These are phyloP conservation scores for Caiman crocodilus DNA, from an alignment of 2,797 vertebrate species.

Conservation along the genomic window DNA sequence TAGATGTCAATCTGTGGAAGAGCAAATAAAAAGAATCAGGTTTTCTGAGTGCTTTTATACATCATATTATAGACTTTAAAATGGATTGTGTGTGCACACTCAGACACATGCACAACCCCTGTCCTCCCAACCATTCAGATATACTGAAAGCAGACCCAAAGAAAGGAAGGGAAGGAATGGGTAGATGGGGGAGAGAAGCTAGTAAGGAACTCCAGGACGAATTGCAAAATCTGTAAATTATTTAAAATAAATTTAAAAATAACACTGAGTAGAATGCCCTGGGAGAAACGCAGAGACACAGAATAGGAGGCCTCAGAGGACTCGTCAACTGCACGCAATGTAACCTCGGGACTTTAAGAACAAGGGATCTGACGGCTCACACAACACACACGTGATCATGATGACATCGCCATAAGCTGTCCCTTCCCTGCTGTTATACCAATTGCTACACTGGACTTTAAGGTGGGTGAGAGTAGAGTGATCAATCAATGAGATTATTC, in stretches of 20 bases:
- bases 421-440: background rate
- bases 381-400: background rate
- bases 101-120: background rate
- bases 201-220: conserved; percentile 54
- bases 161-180: background rate
- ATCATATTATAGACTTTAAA: background rate
- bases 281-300: background rate
- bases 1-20: background rate
- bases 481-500: too few relatives aligned
- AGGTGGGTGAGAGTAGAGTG: too few relatives aligned
- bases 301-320: background rate
- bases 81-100: background rate
- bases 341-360: background rate
- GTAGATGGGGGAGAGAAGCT: conserved; percentile 45
- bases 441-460: too few relatives aligned
- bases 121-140: background rate
- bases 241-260: conserved; percentile 69
- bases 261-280: conserved; percentile 56
- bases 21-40: background rate
- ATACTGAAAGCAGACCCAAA: conserved; percentile 13
- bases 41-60: background rate
- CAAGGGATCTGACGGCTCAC: background rate
- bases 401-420: background rate
- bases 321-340: conserved; percentile 58
- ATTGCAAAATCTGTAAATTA: conserved; percentile 71